Conservation (phyloP, 2,113 vertebrate species). For the Corythoichthys intestinalis region DNA sequence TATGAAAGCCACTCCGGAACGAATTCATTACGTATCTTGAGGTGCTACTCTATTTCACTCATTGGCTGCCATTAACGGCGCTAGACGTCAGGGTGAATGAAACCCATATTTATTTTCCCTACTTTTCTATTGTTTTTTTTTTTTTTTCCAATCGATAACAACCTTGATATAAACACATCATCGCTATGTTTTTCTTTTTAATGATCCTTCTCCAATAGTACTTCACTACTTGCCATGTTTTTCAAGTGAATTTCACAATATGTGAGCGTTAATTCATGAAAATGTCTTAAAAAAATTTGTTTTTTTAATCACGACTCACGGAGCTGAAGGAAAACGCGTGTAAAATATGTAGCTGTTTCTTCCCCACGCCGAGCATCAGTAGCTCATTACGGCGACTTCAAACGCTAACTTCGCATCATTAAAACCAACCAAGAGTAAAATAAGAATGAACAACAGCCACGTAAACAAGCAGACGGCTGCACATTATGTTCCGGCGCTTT, state of each 20-base stretch:
- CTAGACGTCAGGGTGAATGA: too few species aligned
- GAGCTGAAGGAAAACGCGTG: neutral
- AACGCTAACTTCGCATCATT: neutral
- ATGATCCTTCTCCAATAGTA: neutral
- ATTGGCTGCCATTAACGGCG: too few species aligned
- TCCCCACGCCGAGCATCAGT: conserved; percentile 4
- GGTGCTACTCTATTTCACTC: too few species aligned
- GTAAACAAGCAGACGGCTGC: neutral
- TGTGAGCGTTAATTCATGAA: neutral
- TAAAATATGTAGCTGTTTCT: conserved; percentile 3
- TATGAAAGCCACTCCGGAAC: too few species aligned
- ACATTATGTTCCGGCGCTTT: conserved; percentile 2
- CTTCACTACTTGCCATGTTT: neutral
- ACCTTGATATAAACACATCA: too few species aligned
- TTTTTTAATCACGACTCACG: neutral
- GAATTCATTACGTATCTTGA: too few species aligned
- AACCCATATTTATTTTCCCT: too few species aligned
- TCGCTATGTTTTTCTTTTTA: neutral
- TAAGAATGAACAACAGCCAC: neutral
- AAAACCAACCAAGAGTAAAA: conserved; percentile 15
- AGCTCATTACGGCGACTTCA: conserved; percentile 8
- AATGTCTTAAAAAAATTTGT: neutral
- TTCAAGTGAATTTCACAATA: too few species aligned
- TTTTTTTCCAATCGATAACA: too few species aligned
- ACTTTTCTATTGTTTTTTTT: too few species aligned